These are phyloP conservation scores for Pandemis corylana DNA, from an alignment of 2,888 invertebrate genomes.

Conservation along the genomic window DNA sequence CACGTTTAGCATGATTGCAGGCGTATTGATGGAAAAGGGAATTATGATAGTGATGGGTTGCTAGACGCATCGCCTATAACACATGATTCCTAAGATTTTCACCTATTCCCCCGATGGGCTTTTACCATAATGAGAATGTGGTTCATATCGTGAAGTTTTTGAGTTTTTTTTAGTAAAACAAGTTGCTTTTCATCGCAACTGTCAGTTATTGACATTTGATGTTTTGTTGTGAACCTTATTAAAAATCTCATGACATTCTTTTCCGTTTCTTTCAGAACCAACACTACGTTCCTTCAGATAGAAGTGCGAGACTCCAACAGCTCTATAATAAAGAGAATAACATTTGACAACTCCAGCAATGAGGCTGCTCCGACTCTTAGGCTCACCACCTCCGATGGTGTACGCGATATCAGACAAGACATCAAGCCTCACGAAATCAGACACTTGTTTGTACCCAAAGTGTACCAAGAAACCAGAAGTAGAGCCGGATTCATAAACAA, in stretches of 20 bases:
- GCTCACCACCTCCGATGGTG: conserved; percentile 71
- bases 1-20: too few relatives aligned
- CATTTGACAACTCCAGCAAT: conserved; percentile 73
- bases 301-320: conserved; percentile 75
- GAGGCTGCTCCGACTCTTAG: conserved; percentile 67
- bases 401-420: conserved; percentile 71
- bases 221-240: too few relatives aligned
- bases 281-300: conserved; percentile 78
- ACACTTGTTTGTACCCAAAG: conserved; percentile 74
- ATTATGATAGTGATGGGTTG: too few relatives aligned
- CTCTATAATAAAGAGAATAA: conserved; percentile 73
- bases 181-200: too few relatives aligned
- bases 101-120: too few relatives aligned
- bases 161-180: too few relatives aligned
- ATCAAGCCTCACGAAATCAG: conserved; percentile 78
- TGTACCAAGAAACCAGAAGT: conserved; percentile 71
- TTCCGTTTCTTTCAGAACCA: conserved; percentile 68
- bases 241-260: background rate
- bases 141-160: too few relatives aligned
- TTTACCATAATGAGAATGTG: too few relatives aligned
- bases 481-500: conserved; percentile 76
- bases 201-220: background rate
- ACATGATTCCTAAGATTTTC: too few relatives aligned
- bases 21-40: too few relatives aligned
- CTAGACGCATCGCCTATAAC: too few relatives aligned